Percentiles rank a stretch among this genome's conserved stretches.
These are phyloP conservation scores for Platysternon megacephalum DNA, from an alignment of 2,113 vertebrate species.

Conservation along the genomic window DNA sequence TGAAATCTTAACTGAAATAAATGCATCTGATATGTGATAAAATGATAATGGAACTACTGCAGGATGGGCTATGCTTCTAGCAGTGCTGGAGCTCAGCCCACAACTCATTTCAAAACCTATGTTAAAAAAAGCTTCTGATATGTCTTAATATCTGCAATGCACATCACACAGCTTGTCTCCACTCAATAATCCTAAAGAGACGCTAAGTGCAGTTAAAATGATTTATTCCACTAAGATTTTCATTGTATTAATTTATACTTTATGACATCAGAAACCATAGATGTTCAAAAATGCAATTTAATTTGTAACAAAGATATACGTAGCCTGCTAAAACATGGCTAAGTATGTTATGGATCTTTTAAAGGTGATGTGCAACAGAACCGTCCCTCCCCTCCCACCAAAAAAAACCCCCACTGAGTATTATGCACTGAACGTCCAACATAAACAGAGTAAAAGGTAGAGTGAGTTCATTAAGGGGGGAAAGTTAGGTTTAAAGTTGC, in stretches of 20 bases:
- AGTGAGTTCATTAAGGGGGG: background rate
- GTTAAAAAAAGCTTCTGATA: conserved; percentile 26
- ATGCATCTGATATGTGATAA: background rate
- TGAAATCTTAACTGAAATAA: conserved; percentile 21
- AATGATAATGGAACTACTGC: conserved; percentile 20
- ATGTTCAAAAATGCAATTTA: background rate
- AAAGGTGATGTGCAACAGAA: background rate
- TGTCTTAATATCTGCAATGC: background rate
- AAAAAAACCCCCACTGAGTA: background rate
- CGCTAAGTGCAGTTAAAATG: background rate
- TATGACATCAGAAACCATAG: conserved; percentile 3
- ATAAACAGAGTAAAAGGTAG: background rate
- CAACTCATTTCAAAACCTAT: conserved; percentile 15
- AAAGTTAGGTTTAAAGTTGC: background rate
- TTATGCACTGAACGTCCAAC: background rate
- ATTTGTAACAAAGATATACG: background rate
- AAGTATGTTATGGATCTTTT: background rate
- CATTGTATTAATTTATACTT: conserved; percentile 21
- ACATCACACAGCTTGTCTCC: background rate
- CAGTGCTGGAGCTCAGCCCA: background rate
- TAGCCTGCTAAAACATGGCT: background rate
- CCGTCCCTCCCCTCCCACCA: background rate
- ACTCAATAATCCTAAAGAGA: background rate
- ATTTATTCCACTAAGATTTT: conserved; percentile 19
- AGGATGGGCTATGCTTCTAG: background rate